Base-by-base conservation (phyloP, 1,140 invertebrate species). In the Cydia splendana region DNA sequence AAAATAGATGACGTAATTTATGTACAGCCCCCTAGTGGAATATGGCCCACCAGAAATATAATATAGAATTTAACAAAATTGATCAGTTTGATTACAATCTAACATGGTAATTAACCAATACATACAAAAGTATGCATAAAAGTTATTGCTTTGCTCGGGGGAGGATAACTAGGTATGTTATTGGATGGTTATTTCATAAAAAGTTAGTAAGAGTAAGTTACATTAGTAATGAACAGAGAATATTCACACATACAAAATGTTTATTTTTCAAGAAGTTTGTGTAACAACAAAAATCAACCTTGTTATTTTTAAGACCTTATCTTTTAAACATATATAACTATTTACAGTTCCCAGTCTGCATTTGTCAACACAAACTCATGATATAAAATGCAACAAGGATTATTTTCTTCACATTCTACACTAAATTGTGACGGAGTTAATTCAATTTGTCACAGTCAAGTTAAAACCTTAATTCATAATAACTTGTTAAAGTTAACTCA, bases 241-340 rank as follows among this genome's bases (percentile, higher is more conserved):
- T 84, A 84, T 80, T 89, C 91, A 92, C 91, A 92, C 91, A 91
- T 93, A 93, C 90, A 93, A 92, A 93, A 93, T 91, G 90, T 92
- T 93, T 93, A 91, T 92, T 93, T 91, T 91, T 91, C 87, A 91
- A 91, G 86, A 91, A 93, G 88, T 93, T 91, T 88, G 90, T 91
- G 91, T 93, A 92, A 91, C 90, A 93, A 93, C 91, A 93, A 91
- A 91, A 92, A 92, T 93, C 90, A 93, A 93, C 91, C 90, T 92
- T 90, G 90, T 92, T 91, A 85, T 86, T 86, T 77, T 78, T 84
- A 90, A 88, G 85, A 91, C 89, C 90, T 91, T 92, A 91, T 87
- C 80, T 91, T 92, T 92, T 87, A 93, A 89, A 91, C 88, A 91
- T 91, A 91, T 90, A 91, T 91, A 91, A 93, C 91, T 93, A 93